These are phyloP conservation scores for Hermodice carunculata DNA, from an alignment of 2,888 invertebrate species.

Conservation along the genomic window DNA sequence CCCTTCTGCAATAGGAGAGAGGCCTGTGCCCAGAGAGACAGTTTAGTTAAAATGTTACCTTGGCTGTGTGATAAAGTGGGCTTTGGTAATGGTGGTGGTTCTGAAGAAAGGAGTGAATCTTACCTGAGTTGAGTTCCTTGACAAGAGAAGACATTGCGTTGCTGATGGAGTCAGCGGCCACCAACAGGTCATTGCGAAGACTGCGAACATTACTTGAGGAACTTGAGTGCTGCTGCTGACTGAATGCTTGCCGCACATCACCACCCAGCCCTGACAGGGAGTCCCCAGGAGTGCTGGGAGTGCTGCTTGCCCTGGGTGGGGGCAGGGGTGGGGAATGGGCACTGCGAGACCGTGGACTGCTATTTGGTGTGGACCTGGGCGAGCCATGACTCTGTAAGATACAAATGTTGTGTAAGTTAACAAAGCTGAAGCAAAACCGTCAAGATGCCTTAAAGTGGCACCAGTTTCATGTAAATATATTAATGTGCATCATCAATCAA, in stretches of 20 bases:
- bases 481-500: too few relatives aligned
- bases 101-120: too few relatives aligned
- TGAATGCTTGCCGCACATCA: constrained; percentile 72
- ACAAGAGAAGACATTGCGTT: constrained; percentile 98
- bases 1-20: too few relatives aligned
- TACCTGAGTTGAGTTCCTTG: constrained; percentile 88
- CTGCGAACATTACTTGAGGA: constrained; percentile 45
- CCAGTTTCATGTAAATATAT: too few relatives aligned
- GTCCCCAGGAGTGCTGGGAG: constrained; percentile 62
- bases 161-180: constrained; percentile 97
- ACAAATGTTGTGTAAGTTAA: too few relatives aligned
- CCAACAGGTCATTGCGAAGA: constrained; percentile 82
- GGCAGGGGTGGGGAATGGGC: constrained; percentile 52
- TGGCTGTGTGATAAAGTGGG: too few relatives aligned
- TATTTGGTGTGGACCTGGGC: constrained; percentile 62
- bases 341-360: constrained; percentile 53
- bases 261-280: constrained; percentile 66
- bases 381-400: constrained; percentile 62
- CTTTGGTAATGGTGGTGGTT: too few relatives aligned
- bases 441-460: too few relatives aligned
- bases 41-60: too few relatives aligned
- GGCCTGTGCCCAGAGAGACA: too few relatives aligned
- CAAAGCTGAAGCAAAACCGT: too few relatives aligned
- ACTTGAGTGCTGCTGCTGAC: constrained; percentile 50
- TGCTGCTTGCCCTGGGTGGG: constrained; percentile 44